Evolutionary conservation across 2,113 vertebrate genomes (phyloP), one percentile per base, ranked within the genome.

Genomic region (Festucalex cinctus): DNA sequence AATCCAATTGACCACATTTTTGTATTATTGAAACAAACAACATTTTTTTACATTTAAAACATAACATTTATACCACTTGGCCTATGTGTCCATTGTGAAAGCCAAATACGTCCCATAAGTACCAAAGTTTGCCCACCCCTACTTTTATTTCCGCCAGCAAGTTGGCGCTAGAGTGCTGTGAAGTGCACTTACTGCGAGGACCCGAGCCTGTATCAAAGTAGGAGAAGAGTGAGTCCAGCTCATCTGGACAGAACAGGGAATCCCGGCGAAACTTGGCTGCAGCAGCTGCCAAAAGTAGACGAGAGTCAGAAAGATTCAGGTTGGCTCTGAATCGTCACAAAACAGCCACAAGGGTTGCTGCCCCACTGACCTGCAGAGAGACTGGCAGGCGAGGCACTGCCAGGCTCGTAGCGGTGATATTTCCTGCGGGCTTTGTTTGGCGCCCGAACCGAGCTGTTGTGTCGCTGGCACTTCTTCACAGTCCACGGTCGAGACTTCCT

Each of bases 201-300:
- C 89, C 89, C 17, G 89, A 88, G 68, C 90, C 94, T 19, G 94
- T 96, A 92, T 98, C 96, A 88, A 98, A 98, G 93, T 97, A 98
- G 91, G 95, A 98, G 91, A 98, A 99, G 78, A 99, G 93, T 28
- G 95, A 95, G 83, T 98, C 95, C 90, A 99, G 94, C 88, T 98
- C 96, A 88, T 98, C 95, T 63, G 96, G 96, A 91, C 95, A 97
- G 93, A 98, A 98, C 70, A 99, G 91, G 76, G 96, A 96, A 86
- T 97, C 96, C 62, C 95, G 92, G 70, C 94, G 95, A 70, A 95
- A 93, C 91, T 96, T 94, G 83, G 94, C 94, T 83, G 94, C 95
- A 83, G 93, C 94, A 83, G 91, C 92, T 89, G 91, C 87, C 88
- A 65, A 26, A 68, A 51, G 6, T 67, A 17, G 20, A 63, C 16